Conservation (phyloP, 1,140 invertebrate genomes). For the Physella acuta region DNA sequence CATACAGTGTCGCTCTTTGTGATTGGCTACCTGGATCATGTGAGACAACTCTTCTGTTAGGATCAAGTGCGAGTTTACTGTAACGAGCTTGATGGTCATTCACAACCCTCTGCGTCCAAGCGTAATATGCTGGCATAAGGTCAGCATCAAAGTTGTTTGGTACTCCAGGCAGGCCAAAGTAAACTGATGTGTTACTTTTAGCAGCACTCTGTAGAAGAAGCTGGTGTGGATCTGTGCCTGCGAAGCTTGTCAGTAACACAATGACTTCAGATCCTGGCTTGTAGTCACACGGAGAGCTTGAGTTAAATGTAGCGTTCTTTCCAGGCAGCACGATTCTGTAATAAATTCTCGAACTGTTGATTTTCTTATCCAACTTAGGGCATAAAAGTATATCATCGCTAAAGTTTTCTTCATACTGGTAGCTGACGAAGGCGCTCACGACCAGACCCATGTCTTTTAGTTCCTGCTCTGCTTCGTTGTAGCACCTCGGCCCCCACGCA, state of each 20-base stretch:
- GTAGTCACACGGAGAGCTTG: constrained; percentile 29
- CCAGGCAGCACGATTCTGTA: constrained; percentile 38
- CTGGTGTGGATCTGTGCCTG: constrained; percentile 43
- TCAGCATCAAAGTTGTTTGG: constrained; percentile 21
- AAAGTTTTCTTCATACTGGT: constrained; percentile 43
- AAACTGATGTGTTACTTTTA: constrained; percentile 38
- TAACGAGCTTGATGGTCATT: constrained; percentile 37
- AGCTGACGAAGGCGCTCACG: constrained; percentile 32
- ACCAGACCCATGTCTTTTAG: constrained; percentile 30
- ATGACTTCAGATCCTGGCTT: constrained; percentile 30
- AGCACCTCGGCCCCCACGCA: constrained; percentile 29
- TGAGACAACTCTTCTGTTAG: too few relatives aligned
- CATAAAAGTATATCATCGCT: constrained; percentile 38
- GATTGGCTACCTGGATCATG: neutral
- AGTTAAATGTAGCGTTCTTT: neutral
- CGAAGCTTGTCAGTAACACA: constrained; percentile 41
- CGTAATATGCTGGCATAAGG: constrained; percentile 34
- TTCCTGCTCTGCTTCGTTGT: constrained; percentile 34
- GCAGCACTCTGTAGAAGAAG: constrained; percentile 37
- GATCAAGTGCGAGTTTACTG: neutral
- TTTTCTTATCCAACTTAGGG: constrained; percentile 37
- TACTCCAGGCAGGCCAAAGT: constrained; percentile 38
- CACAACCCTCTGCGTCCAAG: constrained; percentile 35
- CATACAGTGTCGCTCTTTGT: constrained; percentile 20
- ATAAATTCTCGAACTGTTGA: constrained; percentile 37